phyloP scores from a whole-genome alignment of 1,140 invertebrate species.

The Drosophila insularis region DNA sequence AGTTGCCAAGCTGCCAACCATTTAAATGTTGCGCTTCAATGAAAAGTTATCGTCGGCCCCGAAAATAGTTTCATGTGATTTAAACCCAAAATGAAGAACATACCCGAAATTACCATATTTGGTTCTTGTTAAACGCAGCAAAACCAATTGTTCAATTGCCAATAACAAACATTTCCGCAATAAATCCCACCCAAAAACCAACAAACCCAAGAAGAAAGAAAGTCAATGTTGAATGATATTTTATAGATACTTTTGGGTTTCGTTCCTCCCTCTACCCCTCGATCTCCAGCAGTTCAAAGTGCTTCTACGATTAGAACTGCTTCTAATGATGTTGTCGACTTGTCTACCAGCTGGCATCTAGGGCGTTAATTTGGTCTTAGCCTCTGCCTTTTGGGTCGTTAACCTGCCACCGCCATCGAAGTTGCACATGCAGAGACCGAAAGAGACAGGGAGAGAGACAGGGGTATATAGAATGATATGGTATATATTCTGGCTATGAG shows the following conservation, averaged over 20 bases:
- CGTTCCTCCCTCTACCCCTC: too few relatives aligned
- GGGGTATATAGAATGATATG: constrained; percentile 1
- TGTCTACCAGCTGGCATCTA: constrained; percentile 50
- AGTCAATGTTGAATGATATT: neutral
- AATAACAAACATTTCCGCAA: constrained; percentile 60
- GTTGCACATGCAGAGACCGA: constrained; percentile 29
- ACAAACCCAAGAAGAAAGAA: neutral
- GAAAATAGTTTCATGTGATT: constrained; percentile 27
- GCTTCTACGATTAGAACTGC: constrained; percentile 10
- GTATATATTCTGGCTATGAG: constrained; percentile 17
- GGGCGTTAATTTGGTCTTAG: constrained; percentile 47
- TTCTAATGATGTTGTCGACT: constrained; percentile 66
- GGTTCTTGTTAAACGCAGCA: constrained; percentile 66
- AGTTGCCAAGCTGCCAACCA: constrained; percentile 29
- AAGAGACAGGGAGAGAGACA: neutral
- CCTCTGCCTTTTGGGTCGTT: constrained; percentile 58
- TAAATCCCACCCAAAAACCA: constrained; percentile 36
- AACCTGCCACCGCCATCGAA: constrained; percentile 54
- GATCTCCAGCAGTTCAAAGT: neutral
- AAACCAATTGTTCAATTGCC: constrained; percentile 53
- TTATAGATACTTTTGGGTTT: neutral
- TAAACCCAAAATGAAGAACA: too few relatives aligned
- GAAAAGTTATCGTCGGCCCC: constrained; percentile 27
- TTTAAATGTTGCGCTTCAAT: constrained; percentile 53
- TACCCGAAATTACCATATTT: constrained; percentile 34